Evolutionary conservation across 1,140 invertebrate genomes (phyloP).

Genomic region (Pseudomyrmex sp.): DNA sequence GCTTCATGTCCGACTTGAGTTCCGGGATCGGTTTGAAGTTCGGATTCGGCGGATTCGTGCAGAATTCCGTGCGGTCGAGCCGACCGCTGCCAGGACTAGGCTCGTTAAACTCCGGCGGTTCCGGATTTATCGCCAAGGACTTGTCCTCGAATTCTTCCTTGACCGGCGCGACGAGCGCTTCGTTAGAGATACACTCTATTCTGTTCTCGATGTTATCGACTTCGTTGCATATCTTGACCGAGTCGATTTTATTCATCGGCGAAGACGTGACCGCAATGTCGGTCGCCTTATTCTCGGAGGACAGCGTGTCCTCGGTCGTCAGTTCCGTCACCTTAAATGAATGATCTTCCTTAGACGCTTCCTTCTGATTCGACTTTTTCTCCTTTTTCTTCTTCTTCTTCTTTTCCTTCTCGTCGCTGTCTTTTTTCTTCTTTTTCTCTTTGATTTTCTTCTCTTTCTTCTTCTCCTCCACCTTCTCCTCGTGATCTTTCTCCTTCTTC

Average conservation of each 20-base stretch:
- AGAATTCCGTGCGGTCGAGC: conserved; percentile 75
- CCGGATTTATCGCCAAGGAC: conserved; percentile 81
- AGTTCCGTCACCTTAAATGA: conserved; percentile 60
- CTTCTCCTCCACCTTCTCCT: conserved; percentile 80
- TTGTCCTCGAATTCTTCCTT: conserved; percentile 81
- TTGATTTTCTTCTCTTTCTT: conserved; percentile 86
- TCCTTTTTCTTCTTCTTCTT: conserved; percentile 85
- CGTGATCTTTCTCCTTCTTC: conserved; percentile 84
- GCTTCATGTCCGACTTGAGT: conserved; percentile 76
- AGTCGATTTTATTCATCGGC: conserved; percentile 49
- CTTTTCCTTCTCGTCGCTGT: conserved; percentile 84
- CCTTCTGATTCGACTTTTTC: conserved; percentile 81
- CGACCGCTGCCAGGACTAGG: conserved; percentile 62
- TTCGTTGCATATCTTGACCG: conserved; percentile 52
- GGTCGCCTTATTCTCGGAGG: conserved; percentile 53
- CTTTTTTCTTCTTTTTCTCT: conserved; percentile 86
- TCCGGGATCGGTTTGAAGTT: conserved; percentile 83
- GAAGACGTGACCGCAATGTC: conserved; percentile 37
- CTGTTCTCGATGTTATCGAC: conserved; percentile 66
- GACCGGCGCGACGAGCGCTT: conserved; percentile 52
- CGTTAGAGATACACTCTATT: conserved; percentile 61
- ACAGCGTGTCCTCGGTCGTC: conserved; percentile 58
- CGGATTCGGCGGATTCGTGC: conserved; percentile 82
- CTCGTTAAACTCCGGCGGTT: conserved; percentile 78
- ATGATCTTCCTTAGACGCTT: conserved; percentile 81